A percentile compares a stretch with the other conserved stretches of the same genome.
phyloP scores from a whole-genome alignment of 1,140 invertebrate genomes.

The Zaprionus capensis region DNA sequence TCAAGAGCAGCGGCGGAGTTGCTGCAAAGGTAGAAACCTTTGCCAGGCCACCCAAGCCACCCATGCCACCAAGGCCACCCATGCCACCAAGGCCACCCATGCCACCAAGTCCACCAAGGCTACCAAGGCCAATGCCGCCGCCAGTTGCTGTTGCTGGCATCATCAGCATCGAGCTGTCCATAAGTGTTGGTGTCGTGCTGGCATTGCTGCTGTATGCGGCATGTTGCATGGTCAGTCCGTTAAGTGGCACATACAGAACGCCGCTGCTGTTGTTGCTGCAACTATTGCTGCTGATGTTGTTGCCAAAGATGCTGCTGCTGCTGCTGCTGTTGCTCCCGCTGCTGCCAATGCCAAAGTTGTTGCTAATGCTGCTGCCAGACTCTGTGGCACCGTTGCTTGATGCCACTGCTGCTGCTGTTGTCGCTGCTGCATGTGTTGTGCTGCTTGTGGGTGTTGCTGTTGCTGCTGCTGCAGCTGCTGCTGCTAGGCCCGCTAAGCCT shows the following conservation, averaged over 20 bases:
- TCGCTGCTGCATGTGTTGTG: background rate
- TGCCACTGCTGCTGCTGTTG: background rate
- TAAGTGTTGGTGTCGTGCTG: slow-evolving; percentile 27
- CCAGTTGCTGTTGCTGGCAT: slow-evolving; percentile 27
- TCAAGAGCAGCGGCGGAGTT: slow-evolving; percentile 47
- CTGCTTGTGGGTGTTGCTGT: slow-evolving; percentile 2
- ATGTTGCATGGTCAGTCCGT: slow-evolving; percentile 63
- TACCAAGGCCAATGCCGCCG: background rate
- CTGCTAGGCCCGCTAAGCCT: background rate
- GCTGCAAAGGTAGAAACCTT: slow-evolving; percentile 4
- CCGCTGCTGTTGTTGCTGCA: slow-evolving; percentile 23
- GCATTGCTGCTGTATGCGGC: slow-evolving; percentile 70
- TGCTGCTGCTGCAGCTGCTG: background rate
- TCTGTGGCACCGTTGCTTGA: slow-evolving; percentile 29
- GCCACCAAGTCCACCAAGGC: background rate
- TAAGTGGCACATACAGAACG: slow-evolving; percentile 63
- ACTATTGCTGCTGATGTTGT: slow-evolving; percentile 11
- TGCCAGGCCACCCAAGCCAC: slow-evolving; percentile 2
- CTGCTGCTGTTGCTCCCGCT: slow-evolving; percentile 9
- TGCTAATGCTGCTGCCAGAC: slow-evolving; percentile 11
- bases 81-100: slow-evolving; percentile 5
- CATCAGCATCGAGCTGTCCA: slow-evolving; percentile 46
- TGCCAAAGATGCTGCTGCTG: background rate
- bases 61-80: background rate
- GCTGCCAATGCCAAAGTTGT: background rate